A percentile compares a stretch with the other conserved stretches of the same genome.
Conservation (phyloP, 2,113 vertebrate genomes). For the Chamaetylas fuelleborni region DNA sequence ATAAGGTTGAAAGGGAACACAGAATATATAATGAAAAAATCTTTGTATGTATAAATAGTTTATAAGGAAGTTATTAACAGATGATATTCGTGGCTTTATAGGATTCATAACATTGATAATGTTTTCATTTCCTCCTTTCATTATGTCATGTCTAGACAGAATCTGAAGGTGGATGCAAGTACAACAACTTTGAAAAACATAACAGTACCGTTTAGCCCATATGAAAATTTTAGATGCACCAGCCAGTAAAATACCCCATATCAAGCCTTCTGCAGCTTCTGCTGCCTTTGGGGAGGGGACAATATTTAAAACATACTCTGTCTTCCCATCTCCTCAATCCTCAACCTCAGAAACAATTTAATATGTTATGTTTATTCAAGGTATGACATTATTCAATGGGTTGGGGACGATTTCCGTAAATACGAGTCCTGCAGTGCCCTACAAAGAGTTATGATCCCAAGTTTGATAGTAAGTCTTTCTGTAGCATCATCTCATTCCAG, state of each 20-base stretch:
- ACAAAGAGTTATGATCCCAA: background rate
- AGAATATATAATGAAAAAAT: background rate
- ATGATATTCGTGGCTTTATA: background rate
- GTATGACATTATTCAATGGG: background rate
- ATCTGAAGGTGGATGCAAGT: background rate
- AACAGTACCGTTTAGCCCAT: background rate
- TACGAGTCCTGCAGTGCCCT: background rate
- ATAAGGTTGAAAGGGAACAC: background rate
- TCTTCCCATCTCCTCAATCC: accelerated
- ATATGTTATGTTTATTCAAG: background rate
- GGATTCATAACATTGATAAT: background rate
- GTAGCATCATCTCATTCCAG: background rate
- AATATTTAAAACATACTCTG: background rate
- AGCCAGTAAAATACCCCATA: background rate
- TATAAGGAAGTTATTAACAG: background rate
- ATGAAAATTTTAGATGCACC: background rate
- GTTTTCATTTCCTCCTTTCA: background rate
- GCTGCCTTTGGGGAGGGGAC: background rate
- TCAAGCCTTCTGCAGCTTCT: background rate
- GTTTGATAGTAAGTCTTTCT: background rate
- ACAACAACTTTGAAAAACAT: background rate
- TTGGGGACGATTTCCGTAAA: background rate
- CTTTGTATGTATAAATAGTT: background rate
- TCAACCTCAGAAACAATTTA: background rate
- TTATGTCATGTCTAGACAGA: background rate